phyloP scores from a whole-genome alignment of 2,113 vertebrate species.

The Morone chrysops region DNA sequence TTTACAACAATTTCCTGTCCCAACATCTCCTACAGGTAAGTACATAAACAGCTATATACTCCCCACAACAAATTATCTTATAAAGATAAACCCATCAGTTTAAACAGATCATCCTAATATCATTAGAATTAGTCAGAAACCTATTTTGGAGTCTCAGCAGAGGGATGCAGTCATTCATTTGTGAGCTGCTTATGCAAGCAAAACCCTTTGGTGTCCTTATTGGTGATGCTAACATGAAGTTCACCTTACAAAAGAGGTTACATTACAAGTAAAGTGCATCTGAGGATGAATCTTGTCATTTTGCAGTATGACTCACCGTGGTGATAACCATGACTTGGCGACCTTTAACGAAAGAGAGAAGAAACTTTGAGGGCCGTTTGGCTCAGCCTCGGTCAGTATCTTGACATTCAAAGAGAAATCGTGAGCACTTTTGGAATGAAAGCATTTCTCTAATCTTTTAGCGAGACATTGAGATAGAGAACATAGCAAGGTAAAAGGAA shows the following conservation, averaged over 20 bases:
- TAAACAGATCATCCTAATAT: constrained; percentile 62
- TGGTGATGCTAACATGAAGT: neutral
- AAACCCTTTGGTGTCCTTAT: constrained; percentile 25
- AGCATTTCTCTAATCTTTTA: constrained; percentile 81
- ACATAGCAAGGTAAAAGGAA: constrained; percentile 80
- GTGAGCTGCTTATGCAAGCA: constrained; percentile 40
- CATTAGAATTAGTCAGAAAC: constrained; percentile 54
- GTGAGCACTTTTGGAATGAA: constrained; percentile 77
- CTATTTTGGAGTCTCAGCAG: constrained; percentile 48
- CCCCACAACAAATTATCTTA: constrained; percentile 22
- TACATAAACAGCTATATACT: constrained; percentile 5
- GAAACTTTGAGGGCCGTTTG: constrained; percentile 26
- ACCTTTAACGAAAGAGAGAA: constrained; percentile 45
- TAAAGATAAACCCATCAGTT: constrained; percentile 36
- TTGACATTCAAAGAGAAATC: constrained; percentile 76
- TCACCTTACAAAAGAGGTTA: neutral
- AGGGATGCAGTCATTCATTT: constrained; percentile 43
- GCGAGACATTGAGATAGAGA: constrained; percentile 78
- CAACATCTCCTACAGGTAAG: constrained; percentile 16
- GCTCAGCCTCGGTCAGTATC: constrained; percentile 53
- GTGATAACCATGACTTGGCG: constrained; percentile 26
- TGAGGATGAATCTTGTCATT: constrained; percentile 11
- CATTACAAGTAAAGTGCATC: neutral
- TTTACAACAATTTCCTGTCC: constrained; percentile 36
- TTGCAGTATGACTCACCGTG: constrained; percentile 14